Percentiles rank a stretch among this genome's conserved stretches.
Conservation (phyloP, 2,888 invertebrate genomes). For the Teleiodes luculella region DNA sequence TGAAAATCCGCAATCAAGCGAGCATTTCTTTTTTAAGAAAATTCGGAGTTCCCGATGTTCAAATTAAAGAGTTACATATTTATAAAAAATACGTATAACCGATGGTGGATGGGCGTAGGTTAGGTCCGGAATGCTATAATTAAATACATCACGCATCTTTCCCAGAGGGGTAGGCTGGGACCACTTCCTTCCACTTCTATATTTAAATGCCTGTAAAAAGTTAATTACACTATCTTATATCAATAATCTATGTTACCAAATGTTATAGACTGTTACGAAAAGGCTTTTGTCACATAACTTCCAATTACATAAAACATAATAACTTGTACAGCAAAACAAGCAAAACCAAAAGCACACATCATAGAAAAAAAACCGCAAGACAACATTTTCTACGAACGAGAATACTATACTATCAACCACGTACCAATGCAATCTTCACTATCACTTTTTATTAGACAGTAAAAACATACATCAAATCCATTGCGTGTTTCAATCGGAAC, state of each 20-base stretch:
- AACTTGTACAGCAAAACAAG: slow-evolving; percentile 26
- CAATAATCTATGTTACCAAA: neutral
- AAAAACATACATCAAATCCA: slow-evolving; percentile 26
- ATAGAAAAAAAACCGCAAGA: slow-evolving; percentile 42
- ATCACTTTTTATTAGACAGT: slow-evolving; percentile 17
- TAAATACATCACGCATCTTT: too few species aligned
- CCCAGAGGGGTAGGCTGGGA: too few species aligned
- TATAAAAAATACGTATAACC: too few species aligned
- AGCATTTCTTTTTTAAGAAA: too few species aligned
- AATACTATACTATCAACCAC: slow-evolving; percentile 41
- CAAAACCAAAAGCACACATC: slow-evolving; percentile 44
- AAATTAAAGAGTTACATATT: too few species aligned
- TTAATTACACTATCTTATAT: too few species aligned
- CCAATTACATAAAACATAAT: slow-evolving; percentile 34
- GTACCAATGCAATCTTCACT: slow-evolving; percentile 26
- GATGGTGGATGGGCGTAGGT: too few species aligned
- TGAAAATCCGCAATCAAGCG: too few species aligned
- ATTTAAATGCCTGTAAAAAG: too few species aligned
- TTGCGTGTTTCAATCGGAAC: slow-evolving; percentile 21
- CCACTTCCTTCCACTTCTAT: too few species aligned
- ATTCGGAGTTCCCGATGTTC: too few species aligned
- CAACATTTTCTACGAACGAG: slow-evolving; percentile 33
- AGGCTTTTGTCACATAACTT: slow-evolving; percentile 29
- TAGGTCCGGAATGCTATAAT: too few species aligned
- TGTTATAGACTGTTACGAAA: neutral